Percentiles rank a stretch among this genome's conserved stretches.
These are phyloP conservation scores for Poeciliopsis presidionis DNA, from an alignment of 2,797 vertebrate species.

Conservation along the genomic window DNA sequence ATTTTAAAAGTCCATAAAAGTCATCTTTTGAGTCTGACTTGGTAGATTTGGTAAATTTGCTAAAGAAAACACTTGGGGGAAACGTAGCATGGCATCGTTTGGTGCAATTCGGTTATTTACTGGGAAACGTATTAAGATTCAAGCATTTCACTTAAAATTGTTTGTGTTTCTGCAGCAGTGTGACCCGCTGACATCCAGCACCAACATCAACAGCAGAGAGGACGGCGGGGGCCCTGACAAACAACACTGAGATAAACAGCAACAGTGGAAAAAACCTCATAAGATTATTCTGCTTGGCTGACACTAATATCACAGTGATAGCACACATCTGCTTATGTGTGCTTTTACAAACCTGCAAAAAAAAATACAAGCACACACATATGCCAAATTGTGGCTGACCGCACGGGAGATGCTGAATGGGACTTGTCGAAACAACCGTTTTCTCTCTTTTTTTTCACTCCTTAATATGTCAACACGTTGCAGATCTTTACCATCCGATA, in stretches of 20 bases:
- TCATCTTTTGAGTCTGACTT: neutral
- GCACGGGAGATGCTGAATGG: constrained; percentile 34
- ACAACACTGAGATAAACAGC: constrained; percentile 60
- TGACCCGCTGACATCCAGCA: constrained; percentile 34
- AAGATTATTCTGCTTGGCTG: constrained; percentile 72
- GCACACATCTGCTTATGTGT: constrained; percentile 71
- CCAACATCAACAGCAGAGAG: constrained; percentile 15
- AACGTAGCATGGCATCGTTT: neutral
- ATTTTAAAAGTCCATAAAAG: neutral
- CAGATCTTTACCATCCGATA: constrained; percentile 66
- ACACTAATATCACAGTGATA: constrained; percentile 70
- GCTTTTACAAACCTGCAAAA: constrained; percentile 56
- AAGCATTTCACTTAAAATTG: constrained; percentile 15
- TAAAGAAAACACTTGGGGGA: neutral
- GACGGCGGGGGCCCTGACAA: constrained; percentile 27
- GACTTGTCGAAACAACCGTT: constrained; percentile 47
- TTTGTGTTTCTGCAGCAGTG: constrained; percentile 11
- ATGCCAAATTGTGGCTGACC: constrained; percentile 36
- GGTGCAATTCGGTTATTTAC: neutral
- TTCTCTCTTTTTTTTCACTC: neutral
- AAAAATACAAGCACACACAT: constrained; percentile 25
- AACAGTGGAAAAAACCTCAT: constrained; percentile 67
- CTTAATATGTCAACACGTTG: constrained; percentile 42
- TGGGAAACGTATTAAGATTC: neutral
- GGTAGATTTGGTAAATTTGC: neutral